Evolutionary conservation across 2,797 vertebrate species (phyloP).

Genomic region (Siniperca obscura): DNA sequence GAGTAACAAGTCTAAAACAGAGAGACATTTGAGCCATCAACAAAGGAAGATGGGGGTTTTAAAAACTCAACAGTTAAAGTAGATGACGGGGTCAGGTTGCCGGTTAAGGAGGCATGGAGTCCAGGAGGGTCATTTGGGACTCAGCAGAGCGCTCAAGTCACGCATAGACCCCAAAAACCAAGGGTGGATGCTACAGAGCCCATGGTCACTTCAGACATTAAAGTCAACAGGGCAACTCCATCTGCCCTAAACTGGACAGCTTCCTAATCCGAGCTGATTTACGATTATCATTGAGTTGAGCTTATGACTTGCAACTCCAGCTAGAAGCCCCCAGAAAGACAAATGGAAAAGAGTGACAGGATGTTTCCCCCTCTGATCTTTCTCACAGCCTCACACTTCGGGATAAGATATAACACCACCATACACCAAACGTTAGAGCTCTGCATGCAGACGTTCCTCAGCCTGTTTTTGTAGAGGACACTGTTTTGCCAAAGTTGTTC

Average conservation of each 20-base stretch:
- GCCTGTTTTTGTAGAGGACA: conserved; percentile 11
- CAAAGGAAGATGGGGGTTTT: conserved; percentile 44
- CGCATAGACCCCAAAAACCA: conserved; percentile 32
- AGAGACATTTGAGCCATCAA: conserved; percentile 53
- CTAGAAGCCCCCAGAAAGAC: conserved; percentile 52
- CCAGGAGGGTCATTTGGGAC: conserved; percentile 56
- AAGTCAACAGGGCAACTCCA: conserved; percentile 56
- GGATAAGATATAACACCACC: conserved; percentile 50
- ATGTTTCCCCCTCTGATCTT: conserved; percentile 51
- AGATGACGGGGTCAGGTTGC: conserved; percentile 66
- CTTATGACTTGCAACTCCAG: conserved; percentile 61
- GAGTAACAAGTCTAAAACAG: conserved; percentile 50
- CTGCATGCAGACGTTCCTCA: conserved; percentile 2
- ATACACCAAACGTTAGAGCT: conserved; percentile 27
- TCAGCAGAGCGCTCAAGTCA: conserved; percentile 54
- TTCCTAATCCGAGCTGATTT: conserved; percentile 67
- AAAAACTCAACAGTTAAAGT: conserved; percentile 59
- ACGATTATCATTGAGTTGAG: conserved; percentile 49
- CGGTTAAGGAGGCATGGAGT: conserved; percentile 62
- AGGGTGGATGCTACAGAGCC: conserved; percentile 17
- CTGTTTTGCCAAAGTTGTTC: conserved; percentile 21
- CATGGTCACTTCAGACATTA: conserved; percentile 42
- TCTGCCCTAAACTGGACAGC: conserved; percentile 51
- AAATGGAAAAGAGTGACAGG: conserved; percentile 60
- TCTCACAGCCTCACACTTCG: conserved; percentile 60